Evolutionary conservation across 2,888 invertebrate genomes (phyloP), one percentile per base, ranked within the genome.

Genomic region (Agonopterix arenella): DNA sequence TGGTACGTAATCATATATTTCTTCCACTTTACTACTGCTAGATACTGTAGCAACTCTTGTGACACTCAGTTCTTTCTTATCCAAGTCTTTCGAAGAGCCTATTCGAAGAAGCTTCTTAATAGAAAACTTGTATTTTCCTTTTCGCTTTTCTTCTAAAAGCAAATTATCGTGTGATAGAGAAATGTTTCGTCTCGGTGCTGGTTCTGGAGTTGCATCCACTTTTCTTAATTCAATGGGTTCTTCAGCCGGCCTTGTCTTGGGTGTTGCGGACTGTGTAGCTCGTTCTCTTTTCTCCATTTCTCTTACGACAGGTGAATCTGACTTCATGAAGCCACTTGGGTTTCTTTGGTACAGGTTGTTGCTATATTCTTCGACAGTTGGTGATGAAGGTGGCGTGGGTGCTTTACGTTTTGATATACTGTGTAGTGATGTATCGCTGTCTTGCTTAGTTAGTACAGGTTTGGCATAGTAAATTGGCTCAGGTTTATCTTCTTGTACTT

Each of bases 51-150:
- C 65, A 4, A 83, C 72, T 41, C 80, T 66, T 10, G 84, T 72
- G 0, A 90, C 74, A 47, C 76, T 82, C 2, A 86, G 57, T 52
- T 86, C 90, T 51, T 89, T 90, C 54, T 93, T 93, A 51, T 92
- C 91, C 36, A 93, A 84, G 61, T 94, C 94, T 69, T 93, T 94
- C 50, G 91, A 92, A 2, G 91, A 92, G 16, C 95, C 95, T 88
- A 96, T 94, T 51, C 96, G 90, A 36, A 97, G 81, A 57, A 97
- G 92, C 70, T 96, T 96, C 68, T 95, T 95, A 45, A 97, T 90
- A 0, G 96, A 96, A 71, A 96, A 96, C 61, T 94, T 92, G 1
- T 91, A 88, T 63, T 91, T 90, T 8, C 92, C 91, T 70, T 95
- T 94, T 47, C 94, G 92, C 73, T 95, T 94, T 9, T 90, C 88